Evolutionary conservation across 2,113 vertebrate species (phyloP).

Genomic region (Notothenia rossii): DNA sequence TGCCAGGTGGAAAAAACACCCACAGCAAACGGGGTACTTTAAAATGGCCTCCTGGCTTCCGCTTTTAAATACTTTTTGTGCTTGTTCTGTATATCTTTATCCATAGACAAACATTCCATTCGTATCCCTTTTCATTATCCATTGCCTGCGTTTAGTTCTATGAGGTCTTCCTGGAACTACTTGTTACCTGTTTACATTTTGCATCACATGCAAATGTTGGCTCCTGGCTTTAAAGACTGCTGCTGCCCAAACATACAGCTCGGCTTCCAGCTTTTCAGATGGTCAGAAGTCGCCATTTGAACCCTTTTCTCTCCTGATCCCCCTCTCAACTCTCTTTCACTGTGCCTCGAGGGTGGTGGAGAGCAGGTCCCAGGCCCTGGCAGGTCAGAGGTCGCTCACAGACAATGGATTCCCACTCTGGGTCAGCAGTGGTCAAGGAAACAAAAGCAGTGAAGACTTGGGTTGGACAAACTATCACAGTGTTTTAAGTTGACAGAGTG

Average conservation of each 20-base stretch:
- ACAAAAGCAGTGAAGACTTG: conserved; percentile 68
- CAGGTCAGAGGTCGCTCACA: conserved; percentile 67
- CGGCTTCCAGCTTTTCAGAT: conserved; percentile 18
- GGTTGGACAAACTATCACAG: conserved; percentile 60
- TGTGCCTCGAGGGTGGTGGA: conserved; percentile 53
- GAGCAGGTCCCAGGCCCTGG: conserved; percentile 78
- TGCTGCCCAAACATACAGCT: conserved; percentile 5
- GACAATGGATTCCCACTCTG: conserved; percentile 72
- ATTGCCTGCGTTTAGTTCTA: conserved; percentile 21
- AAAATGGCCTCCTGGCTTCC: conserved; percentile 58
- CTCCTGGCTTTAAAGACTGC: conserved; percentile 8
- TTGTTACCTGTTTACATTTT: conserved; percentile 57
- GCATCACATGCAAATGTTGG: conserved; percentile 65
- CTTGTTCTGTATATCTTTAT: conserved; percentile 37
- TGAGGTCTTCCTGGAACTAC: conserved; percentile 25
- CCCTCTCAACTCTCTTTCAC: conserved; percentile 44
- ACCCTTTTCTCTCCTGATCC: conserved; percentile 16
- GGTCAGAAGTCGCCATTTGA: conserved; percentile 24
- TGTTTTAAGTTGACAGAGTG: conserved; percentile 50
- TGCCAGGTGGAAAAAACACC: conserved; percentile 78
- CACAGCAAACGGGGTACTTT: conserved; percentile 60
- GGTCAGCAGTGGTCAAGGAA: conserved; percentile 77
- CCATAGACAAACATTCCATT: conserved; percentile 54
- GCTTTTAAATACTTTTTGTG: conserved; percentile 33
- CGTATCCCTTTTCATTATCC: conserved; percentile 40